Percentiles rank a stretch among this genome's conserved stretches.
Evolutionary conservation across 1,140 invertebrate genomes (phyloP).

Genomic region (Dendroctonus ponderosae): DNA sequence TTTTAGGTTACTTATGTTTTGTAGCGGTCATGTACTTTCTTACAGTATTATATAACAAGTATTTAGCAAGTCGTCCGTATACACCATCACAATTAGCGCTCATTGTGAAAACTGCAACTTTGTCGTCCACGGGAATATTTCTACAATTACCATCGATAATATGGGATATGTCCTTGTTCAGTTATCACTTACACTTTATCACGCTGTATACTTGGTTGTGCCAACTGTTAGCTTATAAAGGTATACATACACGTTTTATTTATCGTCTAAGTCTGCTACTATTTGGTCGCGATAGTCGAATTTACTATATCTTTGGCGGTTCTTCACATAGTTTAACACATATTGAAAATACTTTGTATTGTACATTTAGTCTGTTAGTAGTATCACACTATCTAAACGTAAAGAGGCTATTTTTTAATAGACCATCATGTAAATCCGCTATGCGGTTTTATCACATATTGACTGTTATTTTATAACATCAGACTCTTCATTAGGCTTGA

Average conservation of each 20-base stretch:
- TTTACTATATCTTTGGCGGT: neutral
- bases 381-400: too few species aligned
- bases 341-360: too few species aligned
- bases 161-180: constrained; percentile 53
- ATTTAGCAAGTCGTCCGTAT: neutral
- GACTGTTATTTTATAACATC: too few species aligned
- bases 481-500: too few species aligned
- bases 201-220: constrained; percentile 46
- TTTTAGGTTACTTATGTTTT: constrained; percentile 42
- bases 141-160: constrained; percentile 54
- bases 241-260: constrained; percentile 28
- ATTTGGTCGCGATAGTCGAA: too few species aligned
- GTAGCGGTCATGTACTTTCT: constrained; percentile 39
- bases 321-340: neutral
- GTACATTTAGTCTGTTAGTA: too few species aligned
- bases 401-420: too few species aligned
- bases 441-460: too few species aligned
- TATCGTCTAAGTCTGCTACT: too few species aligned
- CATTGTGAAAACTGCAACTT: constrained; percentile 50
- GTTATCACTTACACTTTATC: constrained; percentile 44
- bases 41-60: constrained; percentile 38
- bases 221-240: constrained; percentile 48
- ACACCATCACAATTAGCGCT: neutral
- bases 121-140: constrained; percentile 54
- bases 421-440: too few species aligned